Evolutionary conservation across 2,888 invertebrate genomes (phyloP), one percentile per base, ranked within the genome.

Genomic region (Blera fallax): DNA sequence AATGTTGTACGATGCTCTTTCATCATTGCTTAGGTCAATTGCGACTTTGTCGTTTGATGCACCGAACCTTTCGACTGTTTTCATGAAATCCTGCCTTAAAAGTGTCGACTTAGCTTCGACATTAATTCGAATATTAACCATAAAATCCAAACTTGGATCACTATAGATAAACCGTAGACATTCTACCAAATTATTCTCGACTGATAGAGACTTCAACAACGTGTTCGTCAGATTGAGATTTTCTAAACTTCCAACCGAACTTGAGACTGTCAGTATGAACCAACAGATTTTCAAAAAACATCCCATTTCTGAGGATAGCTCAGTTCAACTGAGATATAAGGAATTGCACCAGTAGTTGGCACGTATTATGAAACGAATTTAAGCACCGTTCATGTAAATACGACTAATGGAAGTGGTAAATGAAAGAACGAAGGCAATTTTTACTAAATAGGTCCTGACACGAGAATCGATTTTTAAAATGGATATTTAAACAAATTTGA

Each of bases 191-290:
- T 16, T 16, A 45, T 45, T 8, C 45, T n/a, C 3, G 4, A n/a
- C 2, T 1, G 37, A n/a, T 1, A 37, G 0, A 4, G n/a, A n/a
- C 1, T n/a, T 2, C 1, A 4, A 3, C 0, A n/a, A 11, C 2
- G 4, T 37, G 1, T 37, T n/a, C n/a, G n/a, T n/a, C n/a, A n/a
- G n/a, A 37, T n/a, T n/a, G n/a, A n/a, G n/a, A n/a, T n/a, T n/a
- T 37, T n/a, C 37, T 4, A n/a, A 37, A 2, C n/a, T n/a, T n/a
- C 4, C 2, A n/a, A 1, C 4, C 4, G n/a, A n/a, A n/a, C 4
- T 11, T n/a, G n/a, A n/a, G n/a, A n/a, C 1, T 37, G n/a, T 3
- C 37, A 37, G n/a, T 3, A 37, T n/a, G n/a, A 37, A n/a, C n/a
- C 11, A 3, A 3, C 11, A n/a, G n/a, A n/a, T n/a, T 37, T n/a